These are phyloP conservation scores for Serrognathus titanus DNA, from an alignment of 2,888 invertebrate species.

Conservation along the genomic window DNA sequence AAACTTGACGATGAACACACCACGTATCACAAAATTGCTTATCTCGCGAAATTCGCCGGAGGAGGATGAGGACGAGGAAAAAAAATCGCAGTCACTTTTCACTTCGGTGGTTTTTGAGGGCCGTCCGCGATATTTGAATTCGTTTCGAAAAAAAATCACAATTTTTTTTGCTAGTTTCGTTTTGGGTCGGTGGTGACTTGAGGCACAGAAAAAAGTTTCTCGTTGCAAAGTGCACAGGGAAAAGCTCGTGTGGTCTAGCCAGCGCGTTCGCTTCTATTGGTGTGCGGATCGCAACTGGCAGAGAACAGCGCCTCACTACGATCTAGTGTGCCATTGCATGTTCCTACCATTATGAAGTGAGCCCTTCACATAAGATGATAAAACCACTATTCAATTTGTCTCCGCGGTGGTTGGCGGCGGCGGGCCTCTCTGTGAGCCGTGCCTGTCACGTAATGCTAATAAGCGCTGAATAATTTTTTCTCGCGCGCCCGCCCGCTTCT, in stretches of 20 bases:
- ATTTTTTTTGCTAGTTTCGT: too few relatives aligned
- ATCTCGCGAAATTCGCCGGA: too few relatives aligned
- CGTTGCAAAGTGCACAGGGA: background rate
- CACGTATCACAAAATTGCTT: too few relatives aligned
- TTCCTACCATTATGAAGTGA: background rate
- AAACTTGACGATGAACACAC: too few relatives aligned
- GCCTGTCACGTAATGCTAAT: background rate
- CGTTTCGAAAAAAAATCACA: too few relatives aligned
- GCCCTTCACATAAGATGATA: constrained; percentile 1
- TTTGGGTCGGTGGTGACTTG: too few relatives aligned
- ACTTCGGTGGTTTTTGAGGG: too few relatives aligned
- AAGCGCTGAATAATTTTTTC: background rate
- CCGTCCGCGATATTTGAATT: too few relatives aligned
- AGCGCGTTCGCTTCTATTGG: constrained; percentile 27
- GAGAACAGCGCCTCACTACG: background rate
- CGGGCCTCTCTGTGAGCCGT: background rate
- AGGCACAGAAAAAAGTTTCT: too few relatives aligned
- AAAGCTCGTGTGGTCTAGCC: constrained; percentile 14
- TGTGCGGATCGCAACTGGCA: constrained; percentile 29
- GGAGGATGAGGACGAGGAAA: too few relatives aligned
- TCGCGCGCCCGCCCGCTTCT: background rate
- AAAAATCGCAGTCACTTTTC: too few relatives aligned
- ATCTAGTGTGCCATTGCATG: constrained; percentile 2
- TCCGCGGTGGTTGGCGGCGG: background rate
- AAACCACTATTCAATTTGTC: constrained; percentile 1